phyloP scores from a whole-genome alignment of 2,888 invertebrate species.

The Lepidocyrtoides sp. region DNA sequence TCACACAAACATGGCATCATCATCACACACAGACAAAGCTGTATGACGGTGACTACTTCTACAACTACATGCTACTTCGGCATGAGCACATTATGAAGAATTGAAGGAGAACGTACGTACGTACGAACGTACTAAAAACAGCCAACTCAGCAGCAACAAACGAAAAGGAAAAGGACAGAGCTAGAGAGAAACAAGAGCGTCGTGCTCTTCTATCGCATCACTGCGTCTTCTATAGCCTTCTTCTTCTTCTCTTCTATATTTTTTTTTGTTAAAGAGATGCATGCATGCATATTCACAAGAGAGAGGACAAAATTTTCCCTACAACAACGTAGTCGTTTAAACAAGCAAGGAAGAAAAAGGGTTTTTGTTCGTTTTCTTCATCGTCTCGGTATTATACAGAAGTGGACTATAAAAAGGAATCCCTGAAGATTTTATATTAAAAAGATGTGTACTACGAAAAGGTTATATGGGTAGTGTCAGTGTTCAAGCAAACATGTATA shows the following conservation, averaged over 20 bases:
- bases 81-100: background rate
- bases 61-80: background rate
- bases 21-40: background rate
- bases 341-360: background rate
- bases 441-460: background rate
- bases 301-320: constrained; percentile 33
- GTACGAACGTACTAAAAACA: constrained; percentile 13
- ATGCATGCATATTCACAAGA: constrained; percentile 73
- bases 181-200: constrained; percentile 34
- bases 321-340: background rate
- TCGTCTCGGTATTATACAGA: constrained; percentile 41
- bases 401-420: constrained; percentile 70
- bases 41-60: too few species aligned
- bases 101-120: background rate
- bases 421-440: constrained; percentile 48
- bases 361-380: constrained; percentile 29
- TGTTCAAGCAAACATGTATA: background rate
- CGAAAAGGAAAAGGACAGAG: constrained; percentile 4
- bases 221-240: constrained; percentile 49
- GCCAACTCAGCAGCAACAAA: constrained; percentile 35
- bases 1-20: background rate
- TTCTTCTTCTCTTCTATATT: constrained; percentile 42
- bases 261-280: constrained; percentile 23
- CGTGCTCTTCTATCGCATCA: constrained; percentile 35
- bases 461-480: background rate